Conservation (phyloP, 2,113 vertebrate species). For the Silurus asotus region DNA sequence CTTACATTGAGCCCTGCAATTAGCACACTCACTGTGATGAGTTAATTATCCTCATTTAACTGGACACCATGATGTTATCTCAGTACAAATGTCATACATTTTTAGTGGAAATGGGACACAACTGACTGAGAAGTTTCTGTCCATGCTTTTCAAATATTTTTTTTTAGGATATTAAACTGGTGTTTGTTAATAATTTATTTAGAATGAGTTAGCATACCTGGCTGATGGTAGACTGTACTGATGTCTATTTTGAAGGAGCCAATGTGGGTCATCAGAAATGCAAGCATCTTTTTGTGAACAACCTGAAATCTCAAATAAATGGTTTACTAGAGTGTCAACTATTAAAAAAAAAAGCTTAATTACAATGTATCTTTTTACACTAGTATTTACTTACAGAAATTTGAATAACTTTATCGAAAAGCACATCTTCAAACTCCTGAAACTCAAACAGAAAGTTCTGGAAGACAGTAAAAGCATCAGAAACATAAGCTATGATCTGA, state of each 20-base stretch:
- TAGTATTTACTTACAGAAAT: constrained; percentile 76
- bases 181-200: neutral
- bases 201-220: constrained; percentile 75
- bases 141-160: neutral
- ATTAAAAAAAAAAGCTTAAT: neutral
- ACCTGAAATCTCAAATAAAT: constrained; percentile 72
- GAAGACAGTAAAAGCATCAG: constrained; percentile 50
- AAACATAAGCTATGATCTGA: neutral
- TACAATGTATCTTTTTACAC: neutral
- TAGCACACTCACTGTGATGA: constrained; percentile 1
- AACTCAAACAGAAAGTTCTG: constrained; percentile 96
- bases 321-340: neutral
- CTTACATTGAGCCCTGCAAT: constrained; percentile 24
- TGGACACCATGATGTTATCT: neutral
- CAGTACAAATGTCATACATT: constrained; percentile 3
- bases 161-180: neutral
- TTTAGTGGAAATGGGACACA: constrained; percentile 11
- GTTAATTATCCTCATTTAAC: constrained; percentile 30
- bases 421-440: constrained; percentile 76
- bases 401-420: constrained; percentile 89
- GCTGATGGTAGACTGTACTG: constrained; percentile 81
- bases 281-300: constrained; percentile 84
- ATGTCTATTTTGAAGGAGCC: constrained; percentile 91
- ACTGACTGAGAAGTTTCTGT: neutral
- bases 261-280: constrained; percentile 82